Conservation (phyloP, 2,888 invertebrate species). For the Troglohyphantes excavatus region DNA sequence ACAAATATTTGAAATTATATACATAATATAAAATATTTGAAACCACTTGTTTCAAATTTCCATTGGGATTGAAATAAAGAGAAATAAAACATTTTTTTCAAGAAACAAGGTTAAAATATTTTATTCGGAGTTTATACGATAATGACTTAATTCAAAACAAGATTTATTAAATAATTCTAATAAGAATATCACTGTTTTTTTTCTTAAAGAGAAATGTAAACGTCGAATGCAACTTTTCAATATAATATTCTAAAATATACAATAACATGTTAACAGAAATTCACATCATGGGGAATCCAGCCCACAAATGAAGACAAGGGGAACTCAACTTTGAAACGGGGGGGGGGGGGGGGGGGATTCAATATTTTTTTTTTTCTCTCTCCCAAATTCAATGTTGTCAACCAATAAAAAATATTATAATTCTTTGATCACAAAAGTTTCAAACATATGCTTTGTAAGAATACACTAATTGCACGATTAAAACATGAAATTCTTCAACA, state of each 20-base stretch:
- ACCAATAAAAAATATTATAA: constrained; percentile 72
- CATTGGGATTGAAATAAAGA: not conserved
- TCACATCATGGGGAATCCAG: constrained; percentile 38
- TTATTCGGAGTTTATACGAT: constrained; percentile 57
- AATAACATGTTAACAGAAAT: constrained; percentile 16
- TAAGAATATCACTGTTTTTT: constrained; percentile 17
- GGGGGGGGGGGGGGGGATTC: not conserved
- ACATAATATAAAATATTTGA: too few relatives aligned
- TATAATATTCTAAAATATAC: constrained; percentile 26
- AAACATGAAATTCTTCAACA: constrained; percentile 47
- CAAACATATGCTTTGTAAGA: constrained; percentile 49
- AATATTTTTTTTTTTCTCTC: not conserved
- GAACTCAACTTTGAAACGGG: constrained; percentile 22
- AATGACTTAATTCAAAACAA: constrained; percentile 29
- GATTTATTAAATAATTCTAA: not conserved
- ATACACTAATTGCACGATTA: constrained; percentile 53
- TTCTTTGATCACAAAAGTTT: constrained; percentile 54
- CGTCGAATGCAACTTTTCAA: not conserved
- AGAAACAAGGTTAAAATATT: constrained; percentile 71
- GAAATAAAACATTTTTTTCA: constrained; percentile 3
- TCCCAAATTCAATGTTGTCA: constrained; percentile 41
- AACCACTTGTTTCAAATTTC: too few relatives aligned
- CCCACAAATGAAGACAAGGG: constrained; percentile 14
- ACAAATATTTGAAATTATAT: too few relatives aligned
- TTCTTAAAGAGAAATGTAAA: not conserved